Percentiles rank a stretch among this genome's conserved stretches.
These are phyloP conservation scores for Papilio helenus DNA, from an alignment of 1,140 invertebrate genomes.

Conservation along the genomic window DNA sequence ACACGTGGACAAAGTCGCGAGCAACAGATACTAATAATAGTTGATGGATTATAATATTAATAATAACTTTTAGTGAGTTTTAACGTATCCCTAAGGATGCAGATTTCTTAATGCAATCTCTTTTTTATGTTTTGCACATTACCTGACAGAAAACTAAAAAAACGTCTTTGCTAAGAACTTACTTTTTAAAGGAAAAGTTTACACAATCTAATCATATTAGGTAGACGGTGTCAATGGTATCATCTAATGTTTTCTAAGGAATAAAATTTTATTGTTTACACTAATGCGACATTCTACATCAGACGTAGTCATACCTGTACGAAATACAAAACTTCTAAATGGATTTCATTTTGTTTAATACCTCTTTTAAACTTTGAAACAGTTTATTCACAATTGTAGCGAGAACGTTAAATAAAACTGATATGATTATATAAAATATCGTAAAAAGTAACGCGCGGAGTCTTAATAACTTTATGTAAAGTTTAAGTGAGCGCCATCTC, in stretches of 20 bases:
- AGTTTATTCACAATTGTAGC: constrained; percentile 19
- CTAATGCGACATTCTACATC: neutral
- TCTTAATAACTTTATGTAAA: constrained; percentile 67
- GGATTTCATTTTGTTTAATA: neutral
- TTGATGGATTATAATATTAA: too few relatives aligned
- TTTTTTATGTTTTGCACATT: too few relatives aligned
- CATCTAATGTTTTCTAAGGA: neutral
- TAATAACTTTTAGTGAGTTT: too few relatives aligned
- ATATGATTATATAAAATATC: constrained; percentile 45
- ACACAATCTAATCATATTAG: neutral
- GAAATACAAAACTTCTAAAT: neutral
- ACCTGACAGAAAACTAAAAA: too few relatives aligned
- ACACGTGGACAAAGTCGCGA: too few relatives aligned
- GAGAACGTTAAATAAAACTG: constrained; percentile 42
- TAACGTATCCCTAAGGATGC: too few relatives aligned
- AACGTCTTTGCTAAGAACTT: too few relatives aligned
- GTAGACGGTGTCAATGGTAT: neutral
- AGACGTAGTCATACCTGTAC: neutral
- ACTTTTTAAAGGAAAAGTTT: too few relatives aligned
- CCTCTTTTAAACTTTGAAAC: constrained; percentile 26
- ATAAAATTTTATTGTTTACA: neutral
- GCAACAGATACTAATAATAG: too few relatives aligned
- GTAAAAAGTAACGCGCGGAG: constrained; percentile 58
- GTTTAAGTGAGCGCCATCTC: constrained; percentile 65
- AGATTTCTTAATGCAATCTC: too few relatives aligned